Percentiles rank a stretch among this genome's conserved stretches.
These are phyloP conservation scores for Xiphorhynchus elegans DNA, from an alignment of 2,113 vertebrate genomes.

Conservation along the genomic window DNA sequence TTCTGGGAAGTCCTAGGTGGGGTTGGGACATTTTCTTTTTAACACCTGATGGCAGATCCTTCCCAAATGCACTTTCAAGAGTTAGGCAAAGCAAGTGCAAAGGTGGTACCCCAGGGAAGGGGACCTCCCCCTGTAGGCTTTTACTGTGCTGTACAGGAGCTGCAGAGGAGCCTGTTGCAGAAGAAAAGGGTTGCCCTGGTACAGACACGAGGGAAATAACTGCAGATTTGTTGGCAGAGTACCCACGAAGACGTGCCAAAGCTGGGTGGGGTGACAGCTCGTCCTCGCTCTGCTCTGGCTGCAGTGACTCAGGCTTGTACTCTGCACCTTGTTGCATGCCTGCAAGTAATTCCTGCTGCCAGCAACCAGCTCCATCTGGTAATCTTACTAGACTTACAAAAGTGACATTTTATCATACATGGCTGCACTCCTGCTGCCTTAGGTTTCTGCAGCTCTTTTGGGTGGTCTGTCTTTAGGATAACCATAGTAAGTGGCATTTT, in stretches of 20 bases:
- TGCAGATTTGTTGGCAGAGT: background rate
- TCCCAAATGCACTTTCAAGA: background rate
- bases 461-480: background rate
- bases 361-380: accelerated
- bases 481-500: background rate
- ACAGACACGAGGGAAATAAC: accelerated
- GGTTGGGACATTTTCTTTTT: background rate
- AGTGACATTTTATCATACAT: background rate
- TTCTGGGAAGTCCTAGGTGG: background rate
- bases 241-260: accelerated
- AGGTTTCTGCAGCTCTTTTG: background rate
- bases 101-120: background rate
- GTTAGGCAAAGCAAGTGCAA: background rate
- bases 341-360: background rate
- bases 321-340: background rate
- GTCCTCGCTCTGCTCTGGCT: background rate
- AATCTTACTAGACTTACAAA: background rate
- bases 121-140: background rate
- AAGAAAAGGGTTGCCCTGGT: background rate
- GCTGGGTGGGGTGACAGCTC: background rate
- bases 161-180: background rate
- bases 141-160: background rate
- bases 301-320: background rate
- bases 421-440: background rate
- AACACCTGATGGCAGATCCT: background rate